Evolutionary conservation across 2,888 invertebrate species (phyloP), one percentile per base, ranked within the genome.

Genomic region (Heliconius ismenius): DNA sequence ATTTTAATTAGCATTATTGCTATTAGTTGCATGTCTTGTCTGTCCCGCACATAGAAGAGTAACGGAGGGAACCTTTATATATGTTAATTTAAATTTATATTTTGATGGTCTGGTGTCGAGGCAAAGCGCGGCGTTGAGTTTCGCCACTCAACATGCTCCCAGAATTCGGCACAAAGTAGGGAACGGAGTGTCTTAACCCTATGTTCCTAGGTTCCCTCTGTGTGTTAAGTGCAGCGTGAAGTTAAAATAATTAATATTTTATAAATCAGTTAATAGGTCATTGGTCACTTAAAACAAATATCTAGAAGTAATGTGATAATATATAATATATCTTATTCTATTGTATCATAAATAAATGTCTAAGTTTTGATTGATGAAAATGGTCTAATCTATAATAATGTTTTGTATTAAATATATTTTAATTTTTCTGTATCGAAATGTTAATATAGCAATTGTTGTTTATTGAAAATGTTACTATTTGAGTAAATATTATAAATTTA

Each of bases 271-370:
- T 32, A 43, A 43, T 43, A 43, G 2, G 6, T 6, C 18, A 49
- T 49, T 49, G 15, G 54, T 65, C 21, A 36, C 3, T 21, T 21
- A 21, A 32, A 21, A 64, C 32, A 10, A 64, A 32, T 4, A 21
- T 63, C 28, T 63, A 11, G 32, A 64, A 36, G 32, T 64, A 3
- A 68, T 21, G 2, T 68, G 28, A 49, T 49, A 28, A 28, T 26
- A 49, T 49, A 11, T 49, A 28, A 11, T 24, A 28, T 49, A 28
- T 28, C 54, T n/a, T 54, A 28, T 54, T 69, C 28, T 54, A 28
- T 69, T 32, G 4, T 4, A 54, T 26, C 21, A 28, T 69, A 58
- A 70, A 70, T 70, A 32, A 58, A 32, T n/a, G 58, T 70, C 32
- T 69, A 28, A 10, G 28, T 32, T 54, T n/a, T 69, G 49, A 69